These are phyloP conservation scores for Diglossa cyanea DNA, from an alignment of 2,797 vertebrate species.

Conservation along the genomic window DNA sequence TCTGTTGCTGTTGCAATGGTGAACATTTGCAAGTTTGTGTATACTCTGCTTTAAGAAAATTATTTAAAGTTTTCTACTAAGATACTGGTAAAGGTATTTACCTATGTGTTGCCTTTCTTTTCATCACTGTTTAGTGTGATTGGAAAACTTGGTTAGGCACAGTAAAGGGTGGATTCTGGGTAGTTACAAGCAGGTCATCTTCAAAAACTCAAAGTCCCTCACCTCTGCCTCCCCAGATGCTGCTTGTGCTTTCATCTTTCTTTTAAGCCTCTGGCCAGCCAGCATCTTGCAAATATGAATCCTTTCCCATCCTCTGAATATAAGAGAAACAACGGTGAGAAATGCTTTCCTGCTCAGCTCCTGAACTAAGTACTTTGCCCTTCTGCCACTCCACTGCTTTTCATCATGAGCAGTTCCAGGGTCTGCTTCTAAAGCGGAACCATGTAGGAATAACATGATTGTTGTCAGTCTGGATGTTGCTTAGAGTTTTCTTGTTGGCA, in stretches of 20 bases:
- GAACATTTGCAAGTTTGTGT: background rate
- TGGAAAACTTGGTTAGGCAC: background rate
- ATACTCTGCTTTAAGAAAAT: background rate
- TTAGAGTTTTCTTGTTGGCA: background rate
- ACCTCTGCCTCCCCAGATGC: background rate
- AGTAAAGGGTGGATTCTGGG: background rate
- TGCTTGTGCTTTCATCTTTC: conserved; percentile 31
- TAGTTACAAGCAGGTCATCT: background rate
- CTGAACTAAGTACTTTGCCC: conserved; percentile 23
- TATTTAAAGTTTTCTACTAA: background rate
- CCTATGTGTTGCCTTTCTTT: background rate
- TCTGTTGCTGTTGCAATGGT: background rate
- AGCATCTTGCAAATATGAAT: conserved; percentile 13
- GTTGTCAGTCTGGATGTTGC: conserved; percentile 14
- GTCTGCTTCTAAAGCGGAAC: conserved; percentile 11
- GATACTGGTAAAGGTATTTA: background rate
- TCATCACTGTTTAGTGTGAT: background rate
- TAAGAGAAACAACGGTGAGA: conserved; percentile 19
- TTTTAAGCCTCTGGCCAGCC: conserved; percentile 14
- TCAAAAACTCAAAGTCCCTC: background rate
- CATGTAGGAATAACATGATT: background rate
- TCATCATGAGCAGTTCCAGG: conserved; percentile 29
- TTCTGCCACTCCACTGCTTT: conserved; percentile 33
- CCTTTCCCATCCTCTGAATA: background rate
- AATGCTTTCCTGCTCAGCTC: conserved; percentile 20